Conservation (phyloP, 2,888 invertebrate genomes). For the Papilio demoleus region DNA sequence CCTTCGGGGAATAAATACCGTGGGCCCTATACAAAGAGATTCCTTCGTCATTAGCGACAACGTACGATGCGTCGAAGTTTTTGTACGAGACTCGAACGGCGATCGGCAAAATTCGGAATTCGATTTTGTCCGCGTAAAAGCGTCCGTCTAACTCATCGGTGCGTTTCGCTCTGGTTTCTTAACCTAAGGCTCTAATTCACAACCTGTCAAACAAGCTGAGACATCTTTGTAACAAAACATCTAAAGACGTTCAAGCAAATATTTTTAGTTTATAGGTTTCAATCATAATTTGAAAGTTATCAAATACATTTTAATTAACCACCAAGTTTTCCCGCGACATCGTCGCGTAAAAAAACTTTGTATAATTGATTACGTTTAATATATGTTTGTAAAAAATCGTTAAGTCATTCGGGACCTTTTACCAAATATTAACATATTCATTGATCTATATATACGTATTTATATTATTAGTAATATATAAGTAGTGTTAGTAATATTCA, state of each 20-base stretch:
- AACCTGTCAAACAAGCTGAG: slow-evolving; percentile 25
- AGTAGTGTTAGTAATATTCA: too few species aligned
- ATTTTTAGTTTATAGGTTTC: slow-evolving; percentile 14
- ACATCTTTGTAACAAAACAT: slow-evolving; percentile 22
- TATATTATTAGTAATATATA: too few species aligned
- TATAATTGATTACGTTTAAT: too few species aligned
- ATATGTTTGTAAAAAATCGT: too few species aligned
- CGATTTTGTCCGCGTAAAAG: slow-evolving; percentile 41
- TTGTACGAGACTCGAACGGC: slow-evolving; percentile 43
- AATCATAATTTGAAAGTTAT: not conserved
- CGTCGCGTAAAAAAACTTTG: too few species aligned
- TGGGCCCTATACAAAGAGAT: slow-evolving; percentile 50
- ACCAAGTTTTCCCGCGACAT: too few species aligned
- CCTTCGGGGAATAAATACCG: slow-evolving; percentile 53
- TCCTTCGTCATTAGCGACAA: slow-evolving; percentile 51
- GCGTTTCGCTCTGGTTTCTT: slow-evolving; percentile 19
- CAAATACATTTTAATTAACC: not conserved
- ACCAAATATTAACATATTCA: too few species aligned
- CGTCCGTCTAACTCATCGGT: slow-evolving; percentile 30
- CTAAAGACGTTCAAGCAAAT: not conserved
- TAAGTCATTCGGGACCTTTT: too few species aligned
- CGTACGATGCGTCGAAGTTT: slow-evolving; percentile 39
- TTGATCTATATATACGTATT: too few species aligned
- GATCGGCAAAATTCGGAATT: slow-evolving; percentile 47
- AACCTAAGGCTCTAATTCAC: slow-evolving; percentile 28